Conservation (phyloP, 2,888 invertebrate species). For the Oscheius myriophilus region DNA sequence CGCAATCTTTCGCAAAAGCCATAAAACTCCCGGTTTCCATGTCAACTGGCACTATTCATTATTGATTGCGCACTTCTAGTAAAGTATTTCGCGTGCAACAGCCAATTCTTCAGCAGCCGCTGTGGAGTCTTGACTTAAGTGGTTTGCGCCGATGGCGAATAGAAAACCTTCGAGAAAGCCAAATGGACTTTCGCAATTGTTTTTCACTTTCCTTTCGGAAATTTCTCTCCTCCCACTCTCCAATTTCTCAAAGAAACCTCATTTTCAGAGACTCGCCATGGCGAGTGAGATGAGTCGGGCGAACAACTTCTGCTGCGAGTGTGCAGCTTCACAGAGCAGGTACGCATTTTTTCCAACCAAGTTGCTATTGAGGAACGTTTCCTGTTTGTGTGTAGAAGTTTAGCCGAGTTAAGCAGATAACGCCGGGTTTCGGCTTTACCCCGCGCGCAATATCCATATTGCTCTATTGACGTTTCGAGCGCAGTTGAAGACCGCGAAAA, state of each 20-base stretch:
- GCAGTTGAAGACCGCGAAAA: conserved; percentile 25
- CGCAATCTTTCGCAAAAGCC: no score
- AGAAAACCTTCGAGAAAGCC: background rate
- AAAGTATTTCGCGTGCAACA: no score
- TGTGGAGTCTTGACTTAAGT: no score
- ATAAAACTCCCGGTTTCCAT: no score
- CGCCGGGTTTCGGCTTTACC: conserved; percentile 18
- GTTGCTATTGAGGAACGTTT: background rate
- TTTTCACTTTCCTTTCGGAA: conserved; percentile 5
- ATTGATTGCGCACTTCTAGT: no score
- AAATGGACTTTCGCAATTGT: conserved; percentile 4
- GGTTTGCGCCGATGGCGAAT: no score
- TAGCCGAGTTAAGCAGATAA: conserved; percentile 9
- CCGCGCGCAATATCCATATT: conserved; percentile 27
- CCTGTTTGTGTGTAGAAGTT: background rate
- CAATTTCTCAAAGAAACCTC: background rate
- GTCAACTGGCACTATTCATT: no score
- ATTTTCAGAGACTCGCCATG: conserved; percentile 31
- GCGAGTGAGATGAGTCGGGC: conserved; percentile 55
- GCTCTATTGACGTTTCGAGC: conserved; percentile 27
- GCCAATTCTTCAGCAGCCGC: no score
- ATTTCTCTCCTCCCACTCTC: conserved; percentile 12
- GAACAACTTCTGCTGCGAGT: conserved; percentile 68
- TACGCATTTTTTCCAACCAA: background rate
- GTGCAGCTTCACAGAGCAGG: conserved; percentile 65